These are phyloP conservation scores for Bombus haemorrhoidalis DNA, from an alignment of 1,140 invertebrate genomes.

Conservation along the genomic window DNA sequence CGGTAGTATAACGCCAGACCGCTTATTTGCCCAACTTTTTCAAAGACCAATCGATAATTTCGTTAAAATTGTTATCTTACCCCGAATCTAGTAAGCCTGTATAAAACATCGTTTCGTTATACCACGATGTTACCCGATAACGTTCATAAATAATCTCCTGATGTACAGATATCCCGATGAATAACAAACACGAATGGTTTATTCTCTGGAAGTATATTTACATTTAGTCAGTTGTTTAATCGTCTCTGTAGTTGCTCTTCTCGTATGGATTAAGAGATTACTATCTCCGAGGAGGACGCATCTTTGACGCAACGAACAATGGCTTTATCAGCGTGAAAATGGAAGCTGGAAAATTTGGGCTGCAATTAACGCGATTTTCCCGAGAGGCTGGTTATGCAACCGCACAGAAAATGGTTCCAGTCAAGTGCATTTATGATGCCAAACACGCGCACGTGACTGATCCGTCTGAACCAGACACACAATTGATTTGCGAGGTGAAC, in stretches of 20 bases:
- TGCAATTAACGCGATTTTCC: background rate
- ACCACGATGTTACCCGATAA: constrained; percentile 3
- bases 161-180: background rate
- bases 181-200: background rate
- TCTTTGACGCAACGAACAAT: background rate
- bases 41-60: constrained; percentile 6
- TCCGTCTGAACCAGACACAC: constrained; percentile 41
- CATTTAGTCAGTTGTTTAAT: background rate
- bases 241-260: background rate
- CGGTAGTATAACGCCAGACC: background rate
- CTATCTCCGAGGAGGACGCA: background rate
- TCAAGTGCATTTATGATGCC: constrained; percentile 50
- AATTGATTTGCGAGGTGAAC: constrained; percentile 56
- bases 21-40: background rate
- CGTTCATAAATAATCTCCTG: constrained; percentile 5
- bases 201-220: background rate
- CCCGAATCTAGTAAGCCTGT: background rate
- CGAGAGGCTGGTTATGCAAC: constrained; percentile 45
- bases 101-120: constrained; percentile 4
- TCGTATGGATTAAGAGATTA: background rate
- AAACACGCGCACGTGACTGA: constrained; percentile 47
- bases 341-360: constrained; percentile 23
- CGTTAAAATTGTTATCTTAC: constrained; percentile 19
- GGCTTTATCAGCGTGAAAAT: background rate
- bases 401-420: constrained; percentile 49